Conservation (phyloP, 2,113 vertebrate genomes). For the Hemicordylus capensis region DNA sequence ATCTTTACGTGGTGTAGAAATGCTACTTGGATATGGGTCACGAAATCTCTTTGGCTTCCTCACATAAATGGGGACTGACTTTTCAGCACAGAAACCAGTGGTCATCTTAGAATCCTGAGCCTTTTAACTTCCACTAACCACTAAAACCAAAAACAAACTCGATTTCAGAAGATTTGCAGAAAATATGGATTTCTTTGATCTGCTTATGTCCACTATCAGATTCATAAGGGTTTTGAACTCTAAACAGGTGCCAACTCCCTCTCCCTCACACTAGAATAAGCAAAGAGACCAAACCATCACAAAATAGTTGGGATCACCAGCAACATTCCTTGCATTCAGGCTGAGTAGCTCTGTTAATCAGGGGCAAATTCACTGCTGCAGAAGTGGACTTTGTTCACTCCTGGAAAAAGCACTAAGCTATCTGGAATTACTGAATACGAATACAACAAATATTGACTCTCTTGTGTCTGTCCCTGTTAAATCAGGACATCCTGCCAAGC, state of each 20-base stretch:
- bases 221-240: neutral
- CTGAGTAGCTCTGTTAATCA: neutral
- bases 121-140: neutral
- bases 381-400: constrained; percentile 11
- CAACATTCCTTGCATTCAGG: neutral
- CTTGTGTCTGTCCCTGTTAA: neutral
- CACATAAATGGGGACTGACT: neutral
- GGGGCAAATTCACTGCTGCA: neutral
- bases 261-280: neutral
- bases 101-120: neutral
- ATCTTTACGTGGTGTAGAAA: neutral
- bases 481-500: neutral
- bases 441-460: neutral
- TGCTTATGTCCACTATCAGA: neutral
- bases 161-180: neutral
- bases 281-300: neutral
- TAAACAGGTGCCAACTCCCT: neutral
- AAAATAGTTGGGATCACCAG: neutral
- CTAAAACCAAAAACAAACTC: neutral
- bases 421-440: neutral
- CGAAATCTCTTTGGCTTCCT: neutral
- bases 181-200: neutral
- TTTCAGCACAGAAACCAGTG: neutral
- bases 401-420: constrained; percentile 2
- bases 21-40: neutral